Evolutionary conservation across 2,797 vertebrate species (phyloP).

Genomic region (Rhinella marina): DNA sequence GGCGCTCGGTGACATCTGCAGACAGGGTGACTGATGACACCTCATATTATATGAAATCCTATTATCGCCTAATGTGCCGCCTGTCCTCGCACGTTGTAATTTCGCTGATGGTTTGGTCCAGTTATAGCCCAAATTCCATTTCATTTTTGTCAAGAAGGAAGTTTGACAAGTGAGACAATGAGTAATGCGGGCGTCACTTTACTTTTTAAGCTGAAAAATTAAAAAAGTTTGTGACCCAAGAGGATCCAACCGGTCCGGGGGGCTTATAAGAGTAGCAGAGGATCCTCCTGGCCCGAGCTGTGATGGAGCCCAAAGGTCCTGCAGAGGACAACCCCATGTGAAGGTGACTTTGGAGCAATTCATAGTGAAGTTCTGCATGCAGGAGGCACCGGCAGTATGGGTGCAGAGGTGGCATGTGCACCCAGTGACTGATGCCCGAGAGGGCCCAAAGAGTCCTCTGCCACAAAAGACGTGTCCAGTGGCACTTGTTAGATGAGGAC

Average conservation of each 20-base stretch:
- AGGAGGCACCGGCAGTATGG: no score
- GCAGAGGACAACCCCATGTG: not conserved
- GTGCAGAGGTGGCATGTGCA: no score
- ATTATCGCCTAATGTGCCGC: constrained; percentile 42
- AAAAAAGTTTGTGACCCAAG: not conserved
- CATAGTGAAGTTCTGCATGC: no score
- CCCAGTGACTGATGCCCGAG: no score
- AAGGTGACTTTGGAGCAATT: not conserved
- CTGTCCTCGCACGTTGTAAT: constrained; percentile 22
- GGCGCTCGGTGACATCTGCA: not conserved
- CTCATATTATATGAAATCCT: constrained; percentile 25
- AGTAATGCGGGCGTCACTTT: not conserved
- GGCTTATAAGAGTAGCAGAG: not conserved
- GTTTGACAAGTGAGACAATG: constrained; percentile 26
- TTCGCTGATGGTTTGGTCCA: constrained; percentile 29
- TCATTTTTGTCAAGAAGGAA: not conserved
- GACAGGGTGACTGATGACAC: constrained; percentile 45
- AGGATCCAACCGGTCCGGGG: not conserved
- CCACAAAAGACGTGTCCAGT: no score
- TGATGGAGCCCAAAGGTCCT: not conserved
- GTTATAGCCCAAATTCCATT: constrained; percentile 14
- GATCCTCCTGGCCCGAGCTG: not conserved
- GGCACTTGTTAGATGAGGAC: no score
- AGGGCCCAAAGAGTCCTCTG: no score
- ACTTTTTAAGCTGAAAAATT: not conserved